phyloP scores from a whole-genome alignment of 1,140 invertebrate species.

The Sycophaga agraensis region DNA sequence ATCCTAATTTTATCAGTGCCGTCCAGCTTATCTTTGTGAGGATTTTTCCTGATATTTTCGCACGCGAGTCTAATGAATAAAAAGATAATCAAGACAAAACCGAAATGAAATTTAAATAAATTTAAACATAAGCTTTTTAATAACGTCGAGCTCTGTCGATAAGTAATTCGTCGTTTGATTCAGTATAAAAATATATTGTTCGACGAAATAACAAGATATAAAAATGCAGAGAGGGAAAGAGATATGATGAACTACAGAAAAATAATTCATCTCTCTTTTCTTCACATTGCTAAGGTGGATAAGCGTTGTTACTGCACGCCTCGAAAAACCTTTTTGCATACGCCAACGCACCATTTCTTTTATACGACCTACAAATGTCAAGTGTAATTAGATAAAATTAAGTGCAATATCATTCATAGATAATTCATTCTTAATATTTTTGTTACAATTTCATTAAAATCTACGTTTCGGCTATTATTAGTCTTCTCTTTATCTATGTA shows the following conservation, averaged over 20 bases:
- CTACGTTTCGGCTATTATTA: too few species aligned
- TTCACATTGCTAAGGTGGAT: constrained; percentile 31
- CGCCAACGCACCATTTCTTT: constrained; percentile 7
- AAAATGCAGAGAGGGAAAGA: constrained; percentile 18
- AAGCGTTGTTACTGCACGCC: constrained; percentile 14
- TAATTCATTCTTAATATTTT: too few species aligned
- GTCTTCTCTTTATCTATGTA: too few species aligned
- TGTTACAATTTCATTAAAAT: too few species aligned
- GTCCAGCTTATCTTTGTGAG: constrained; percentile 59
- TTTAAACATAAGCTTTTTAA: constrained; percentile 26
- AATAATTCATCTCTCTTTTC: constrained; percentile 27
- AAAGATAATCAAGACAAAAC: constrained; percentile 28
- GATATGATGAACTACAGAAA: constrained; percentile 12
- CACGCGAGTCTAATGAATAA: constrained; percentile 42
- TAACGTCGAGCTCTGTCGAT: constrained; percentile 7
- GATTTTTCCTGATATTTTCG: constrained; percentile 58
- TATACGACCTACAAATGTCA: background rate
- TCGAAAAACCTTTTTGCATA: constrained; percentile 2
- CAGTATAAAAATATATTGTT: background rate
- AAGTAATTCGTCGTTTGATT: constrained; percentile 11
- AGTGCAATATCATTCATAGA: too few species aligned
- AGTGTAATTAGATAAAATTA: constrained; percentile 1
- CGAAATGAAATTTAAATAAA: constrained; percentile 38
- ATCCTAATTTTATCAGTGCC: constrained; percentile 60
- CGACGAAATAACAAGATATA: background rate